phyloP scores from a whole-genome alignment of 2,797 vertebrate species.

The Bryconaethiops microstoma region DNA sequence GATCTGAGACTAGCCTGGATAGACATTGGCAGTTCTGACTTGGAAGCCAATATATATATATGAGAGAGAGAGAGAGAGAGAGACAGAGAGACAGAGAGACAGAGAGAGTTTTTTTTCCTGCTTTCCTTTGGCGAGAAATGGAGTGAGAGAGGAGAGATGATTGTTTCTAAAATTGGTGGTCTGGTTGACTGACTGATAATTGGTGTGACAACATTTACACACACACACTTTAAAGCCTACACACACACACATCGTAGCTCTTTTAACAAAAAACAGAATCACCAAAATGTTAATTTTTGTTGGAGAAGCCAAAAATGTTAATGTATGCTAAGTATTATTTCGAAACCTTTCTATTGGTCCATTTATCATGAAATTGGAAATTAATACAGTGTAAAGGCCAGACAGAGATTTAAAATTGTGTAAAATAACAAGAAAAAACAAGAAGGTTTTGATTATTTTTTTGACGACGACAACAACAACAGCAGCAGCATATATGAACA shows the following conservation, averaged over 20 bases:
- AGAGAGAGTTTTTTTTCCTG: background rate
- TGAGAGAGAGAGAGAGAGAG: background rate
- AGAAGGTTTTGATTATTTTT: too few relatives aligned
- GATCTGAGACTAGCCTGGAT: slow-evolving; percentile 1
- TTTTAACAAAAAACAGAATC: background rate
- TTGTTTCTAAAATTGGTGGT: slow-evolving; percentile 18
- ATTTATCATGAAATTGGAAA: background rate
- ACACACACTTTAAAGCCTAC: background rate
- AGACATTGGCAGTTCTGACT: background rate
- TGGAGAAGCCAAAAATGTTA: too few relatives aligned
- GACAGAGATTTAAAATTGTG: too few relatives aligned
- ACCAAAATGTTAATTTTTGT: too few relatives aligned
- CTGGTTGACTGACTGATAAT: slow-evolving; percentile 4
- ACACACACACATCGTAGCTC: background rate
- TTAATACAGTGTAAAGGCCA: too few relatives aligned
- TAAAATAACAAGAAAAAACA: background rate
- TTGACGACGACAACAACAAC: too few relatives aligned
- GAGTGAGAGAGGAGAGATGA: background rate
- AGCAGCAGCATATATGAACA: background rate
- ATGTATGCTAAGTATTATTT: too few relatives aligned
- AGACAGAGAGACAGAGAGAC: background rate
- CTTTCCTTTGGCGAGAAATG: background rate
- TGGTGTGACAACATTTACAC: slow-evolving; percentile 9
- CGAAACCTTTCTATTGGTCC: background rate
- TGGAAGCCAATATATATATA: background rate